Evolutionary conservation across 2,888 invertebrate genomes (phyloP).

Genomic region (Acronicta aceris): DNA sequence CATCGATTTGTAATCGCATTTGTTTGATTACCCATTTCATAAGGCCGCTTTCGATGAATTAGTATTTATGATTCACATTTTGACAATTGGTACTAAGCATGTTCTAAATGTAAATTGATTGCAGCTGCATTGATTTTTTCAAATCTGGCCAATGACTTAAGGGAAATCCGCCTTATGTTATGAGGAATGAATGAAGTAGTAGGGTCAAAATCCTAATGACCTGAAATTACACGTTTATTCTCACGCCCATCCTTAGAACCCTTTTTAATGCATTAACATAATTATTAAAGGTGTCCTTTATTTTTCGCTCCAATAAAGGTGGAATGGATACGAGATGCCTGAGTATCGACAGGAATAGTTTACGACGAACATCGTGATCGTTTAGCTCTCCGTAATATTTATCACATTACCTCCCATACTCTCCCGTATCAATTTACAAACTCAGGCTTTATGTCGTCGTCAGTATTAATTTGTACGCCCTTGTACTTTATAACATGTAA

Average conservation of each 20-base stretch:
- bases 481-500: slow-evolving; percentile 14
- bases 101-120: background rate
- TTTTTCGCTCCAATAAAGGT: slow-evolving; percentile 29
- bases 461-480: slow-evolving; percentile 31
- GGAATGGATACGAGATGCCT: slow-evolving; percentile 18
- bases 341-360: slow-evolving; percentile 35
- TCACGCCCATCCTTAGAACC: background rate
- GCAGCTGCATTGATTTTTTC: background rate
- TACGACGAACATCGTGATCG: slow-evolving; percentile 27
- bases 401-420: slow-evolving; percentile 21
- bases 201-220: slow-evolving; percentile 19
- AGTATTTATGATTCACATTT: too few relatives aligned
- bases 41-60: too few relatives aligned
- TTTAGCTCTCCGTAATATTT: slow-evolving; percentile 30
- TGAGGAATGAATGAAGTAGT: slow-evolving; percentile 6
- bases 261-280: slow-evolving; percentile 11
- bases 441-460: slow-evolving; percentile 22
- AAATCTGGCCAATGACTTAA: background rate
- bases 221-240: slow-evolving; percentile 2
- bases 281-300: slow-evolving; percentile 1
- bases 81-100: too few relatives aligned
- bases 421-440: slow-evolving; percentile 19
- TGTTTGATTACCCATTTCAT: background rate
- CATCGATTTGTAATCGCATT: slow-evolving; percentile 5
- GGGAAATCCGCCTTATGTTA: too few relatives aligned